Conservation (phyloP, 2,888 invertebrate species). For the Salpingus planirostris region DNA sequence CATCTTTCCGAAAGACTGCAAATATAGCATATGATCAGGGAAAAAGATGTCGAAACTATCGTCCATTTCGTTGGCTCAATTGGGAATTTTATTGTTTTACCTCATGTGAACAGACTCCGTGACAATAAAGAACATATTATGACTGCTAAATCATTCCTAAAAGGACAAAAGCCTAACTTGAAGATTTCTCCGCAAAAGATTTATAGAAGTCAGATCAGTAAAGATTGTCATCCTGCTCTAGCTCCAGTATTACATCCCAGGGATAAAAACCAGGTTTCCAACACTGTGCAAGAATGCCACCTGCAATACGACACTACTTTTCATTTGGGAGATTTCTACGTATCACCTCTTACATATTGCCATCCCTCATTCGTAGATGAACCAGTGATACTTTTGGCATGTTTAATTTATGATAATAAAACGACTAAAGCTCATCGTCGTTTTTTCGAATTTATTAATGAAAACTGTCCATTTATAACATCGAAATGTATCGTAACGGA, state of each 20-base stretch:
- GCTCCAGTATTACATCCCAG: neutral
- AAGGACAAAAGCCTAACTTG: neutral
- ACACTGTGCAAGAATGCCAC: neutral
- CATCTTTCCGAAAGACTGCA: too few relatives aligned
- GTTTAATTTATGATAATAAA: neutral
- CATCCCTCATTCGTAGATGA: neutral
- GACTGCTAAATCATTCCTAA: neutral
- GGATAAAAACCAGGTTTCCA: neutral
- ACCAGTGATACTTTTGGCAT: neutral
- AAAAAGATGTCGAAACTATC: too few relatives aligned
- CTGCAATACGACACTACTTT: neutral
- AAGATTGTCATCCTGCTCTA: neutral
- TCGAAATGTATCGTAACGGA: too few relatives aligned
- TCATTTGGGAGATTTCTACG: neutral
- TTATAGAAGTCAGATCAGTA: neutral
- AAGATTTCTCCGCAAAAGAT: neutral
- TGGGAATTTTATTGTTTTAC: too few relatives aligned
- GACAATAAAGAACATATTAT: neutral
- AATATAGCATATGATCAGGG: too few relatives aligned
- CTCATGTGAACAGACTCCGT: too few relatives aligned
- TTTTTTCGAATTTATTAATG: too few relatives aligned
- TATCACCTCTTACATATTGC: neutral
- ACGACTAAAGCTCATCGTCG: neutral
- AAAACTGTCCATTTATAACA: too few relatives aligned
- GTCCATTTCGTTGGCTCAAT: too few relatives aligned